phyloP scores from a whole-genome alignment of 2,113 vertebrate species.

The Raja brachyura region DNA sequence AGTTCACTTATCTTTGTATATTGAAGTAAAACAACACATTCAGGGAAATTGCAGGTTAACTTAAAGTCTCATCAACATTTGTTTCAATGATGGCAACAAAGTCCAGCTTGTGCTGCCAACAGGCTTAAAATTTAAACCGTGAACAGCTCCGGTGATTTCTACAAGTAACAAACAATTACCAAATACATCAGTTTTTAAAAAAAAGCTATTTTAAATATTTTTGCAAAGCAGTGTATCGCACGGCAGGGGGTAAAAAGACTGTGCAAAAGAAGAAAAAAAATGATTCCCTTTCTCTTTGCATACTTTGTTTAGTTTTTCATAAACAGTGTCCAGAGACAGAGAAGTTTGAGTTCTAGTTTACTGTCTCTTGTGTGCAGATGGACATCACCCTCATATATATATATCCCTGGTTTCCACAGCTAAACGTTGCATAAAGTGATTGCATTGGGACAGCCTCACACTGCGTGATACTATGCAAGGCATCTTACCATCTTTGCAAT shows the following conservation, averaged over 20 bases:
- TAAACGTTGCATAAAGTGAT: slow-evolving; percentile 16
- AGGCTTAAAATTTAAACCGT: slow-evolving; percentile 81
- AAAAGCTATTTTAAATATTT: slow-evolving; percentile 86
- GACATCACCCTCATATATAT: not conserved
- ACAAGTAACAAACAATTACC: slow-evolving; percentile 97
- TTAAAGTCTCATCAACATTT: slow-evolving; percentile 84
- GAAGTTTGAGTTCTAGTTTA: slow-evolving; percentile 43
- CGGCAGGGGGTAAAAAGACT: slow-evolving; percentile 89
- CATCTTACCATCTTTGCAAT: not conserved
- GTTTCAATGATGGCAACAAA: slow-evolving; percentile 97
- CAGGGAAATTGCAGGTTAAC: slow-evolving; percentile 88
- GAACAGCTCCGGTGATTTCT: slow-evolving; percentile 73
- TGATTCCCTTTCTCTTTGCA: slow-evolving; percentile 67
- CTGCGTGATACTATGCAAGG: not conserved
- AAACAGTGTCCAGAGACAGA: slow-evolving; percentile 46
- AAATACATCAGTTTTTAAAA: slow-evolving; percentile 91
- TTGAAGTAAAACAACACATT: slow-evolving; percentile 97
- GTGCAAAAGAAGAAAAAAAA: slow-evolving; percentile 72
- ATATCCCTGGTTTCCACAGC: not conserved
- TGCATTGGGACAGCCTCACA: not conserved
- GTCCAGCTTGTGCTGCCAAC: slow-evolving; percentile 99
- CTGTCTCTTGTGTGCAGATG: slow-evolving; percentile 48
- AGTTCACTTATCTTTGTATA: slow-evolving; percentile 86
- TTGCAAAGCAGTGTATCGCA: slow-evolving; percentile 94
- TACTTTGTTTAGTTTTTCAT: slow-evolving; percentile 50